These are phyloP conservation scores for Sebastes alutus DNA, from an alignment of 2,797 vertebrate genomes.

Conservation along the genomic window DNA sequence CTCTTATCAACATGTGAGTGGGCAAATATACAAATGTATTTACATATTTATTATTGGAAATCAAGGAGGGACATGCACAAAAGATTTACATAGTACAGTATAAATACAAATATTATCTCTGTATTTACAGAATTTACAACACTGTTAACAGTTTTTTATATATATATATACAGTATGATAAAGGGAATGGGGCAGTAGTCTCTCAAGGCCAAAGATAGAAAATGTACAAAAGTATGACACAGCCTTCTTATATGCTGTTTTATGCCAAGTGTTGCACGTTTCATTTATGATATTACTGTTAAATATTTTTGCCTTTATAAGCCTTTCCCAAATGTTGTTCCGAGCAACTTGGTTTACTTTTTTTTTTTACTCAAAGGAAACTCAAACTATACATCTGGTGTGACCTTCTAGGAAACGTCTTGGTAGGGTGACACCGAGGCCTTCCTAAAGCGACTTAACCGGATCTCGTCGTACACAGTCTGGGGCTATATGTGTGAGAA, in stretches of 20 bases:
- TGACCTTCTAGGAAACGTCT: background rate
- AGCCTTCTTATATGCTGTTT: background rate
- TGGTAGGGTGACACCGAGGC: background rate
- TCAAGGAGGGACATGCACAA: background rate
- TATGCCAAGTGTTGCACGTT: background rate
- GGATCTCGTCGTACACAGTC: slow-evolving; percentile 63
- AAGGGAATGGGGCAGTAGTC: background rate
- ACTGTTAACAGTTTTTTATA: background rate
- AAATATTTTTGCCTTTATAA: background rate
- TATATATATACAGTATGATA: background rate
- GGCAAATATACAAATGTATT: no score
- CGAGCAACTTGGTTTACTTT: background rate
- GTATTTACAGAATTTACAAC: slow-evolving; percentile 46
- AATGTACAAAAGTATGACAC: background rate
- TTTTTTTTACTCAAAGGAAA: background rate
- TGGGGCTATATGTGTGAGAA: slow-evolving; percentile 9
- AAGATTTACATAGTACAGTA: background rate
- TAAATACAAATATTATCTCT: slow-evolving; percentile 23
- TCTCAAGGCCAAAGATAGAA: background rate
- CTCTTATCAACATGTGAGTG: no score
- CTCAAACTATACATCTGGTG: background rate
- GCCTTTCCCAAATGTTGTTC: background rate
- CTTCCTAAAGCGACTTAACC: slow-evolving; percentile 18
- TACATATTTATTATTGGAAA: no score
- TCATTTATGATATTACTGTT: background rate